Evolutionary conservation across 1,140 invertebrate genomes (phyloP), one percentile per base, ranked within the genome.

Genomic region (Lycorma delicatula): DNA sequence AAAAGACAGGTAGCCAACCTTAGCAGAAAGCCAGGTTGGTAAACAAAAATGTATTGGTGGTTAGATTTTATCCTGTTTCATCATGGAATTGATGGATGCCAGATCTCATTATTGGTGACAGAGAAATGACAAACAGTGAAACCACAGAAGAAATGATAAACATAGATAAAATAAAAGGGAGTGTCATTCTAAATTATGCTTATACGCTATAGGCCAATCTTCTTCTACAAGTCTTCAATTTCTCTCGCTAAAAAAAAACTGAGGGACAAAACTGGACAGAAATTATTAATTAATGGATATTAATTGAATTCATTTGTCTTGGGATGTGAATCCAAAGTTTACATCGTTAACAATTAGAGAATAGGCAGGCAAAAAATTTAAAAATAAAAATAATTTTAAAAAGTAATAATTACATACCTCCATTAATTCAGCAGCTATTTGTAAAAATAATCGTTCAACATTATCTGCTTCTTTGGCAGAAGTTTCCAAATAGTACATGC

Each of bases 401-500:
- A n/a, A n/a, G n/a, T n/a, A n/a, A n/a, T n/a, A n/a, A n/a, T n/a
- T 20, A 27, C 50, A 74, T 79, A 86, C 78, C 81, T 92, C 89
- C 81, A 92, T 92, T 20, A 93, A 76, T 75, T 92, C 91, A 38
- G 90, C 87, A 55, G 93, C 93, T 66, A 97, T 97, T 73, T 96
- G 91, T 81, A 92, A 87, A 74, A 97, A 97, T 52, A 97, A 76
- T 74, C 91, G 85, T 74, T 98, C 95, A 26, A 99, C 95, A 78
- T 98, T 98, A 66, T 95, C 92, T 27, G 93, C 91, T 75, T 97
- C 93, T 76, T 98, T 97, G 12, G 96, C 95, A 27, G 94, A 98
- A 23, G 96, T 98, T 79, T 99, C 96, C 70, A 98, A 83, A 74
- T 97, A 95, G 73, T 94, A 93, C 93, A 98, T 97, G 64, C 91